A percentile compares a stretch with the other conserved stretches of the same genome.
phyloP scores from a whole-genome alignment of 1,140 invertebrate genomes.

The Patella vulgata region DNA sequence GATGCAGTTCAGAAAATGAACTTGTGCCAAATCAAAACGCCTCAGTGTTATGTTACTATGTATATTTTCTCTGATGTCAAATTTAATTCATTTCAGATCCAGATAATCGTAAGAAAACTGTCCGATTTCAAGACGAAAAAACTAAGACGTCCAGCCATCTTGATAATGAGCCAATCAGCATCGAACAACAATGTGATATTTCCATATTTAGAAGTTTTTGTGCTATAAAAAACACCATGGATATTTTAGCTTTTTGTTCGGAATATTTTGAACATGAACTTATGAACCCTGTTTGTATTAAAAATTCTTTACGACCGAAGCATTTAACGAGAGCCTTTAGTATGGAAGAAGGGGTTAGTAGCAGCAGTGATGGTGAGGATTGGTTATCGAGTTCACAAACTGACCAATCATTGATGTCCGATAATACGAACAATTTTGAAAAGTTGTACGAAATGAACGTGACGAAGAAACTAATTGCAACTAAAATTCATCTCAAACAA shows the following conservation, averaged over 20 bases:
- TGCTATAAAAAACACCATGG: constrained; percentile 60
- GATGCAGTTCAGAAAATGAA: no score
- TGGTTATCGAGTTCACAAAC: constrained; percentile 9
- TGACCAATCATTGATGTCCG: background rate
- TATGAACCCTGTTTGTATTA: constrained; percentile 43
- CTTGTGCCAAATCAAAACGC: no score
- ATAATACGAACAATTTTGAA: constrained; percentile 34
- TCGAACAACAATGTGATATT: constrained; percentile 57
- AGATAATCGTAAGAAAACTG: constrained; percentile 41
- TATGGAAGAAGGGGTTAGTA: constrained; percentile 16
- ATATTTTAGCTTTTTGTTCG: constrained; percentile 53
- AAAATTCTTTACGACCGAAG: constrained; percentile 7
- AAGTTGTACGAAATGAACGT: constrained; percentile 50
- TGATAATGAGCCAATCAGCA: constrained; percentile 37
- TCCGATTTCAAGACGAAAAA: constrained; percentile 43
- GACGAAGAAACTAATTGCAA: constrained; percentile 43
- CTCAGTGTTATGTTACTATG: no score
- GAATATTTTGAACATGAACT: constrained; percentile 44
- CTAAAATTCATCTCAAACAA: constrained; percentile 49
- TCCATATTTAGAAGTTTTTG: constrained; percentile 58
- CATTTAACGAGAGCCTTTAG: constrained; percentile 14
- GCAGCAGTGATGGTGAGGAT: constrained; percentile 38
- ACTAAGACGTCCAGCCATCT: background rate
- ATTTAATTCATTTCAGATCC: no score
- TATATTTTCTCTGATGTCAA: no score